Conservation (phyloP, 2,888 invertebrate genomes). For the Mythimna ferrago region DNA sequence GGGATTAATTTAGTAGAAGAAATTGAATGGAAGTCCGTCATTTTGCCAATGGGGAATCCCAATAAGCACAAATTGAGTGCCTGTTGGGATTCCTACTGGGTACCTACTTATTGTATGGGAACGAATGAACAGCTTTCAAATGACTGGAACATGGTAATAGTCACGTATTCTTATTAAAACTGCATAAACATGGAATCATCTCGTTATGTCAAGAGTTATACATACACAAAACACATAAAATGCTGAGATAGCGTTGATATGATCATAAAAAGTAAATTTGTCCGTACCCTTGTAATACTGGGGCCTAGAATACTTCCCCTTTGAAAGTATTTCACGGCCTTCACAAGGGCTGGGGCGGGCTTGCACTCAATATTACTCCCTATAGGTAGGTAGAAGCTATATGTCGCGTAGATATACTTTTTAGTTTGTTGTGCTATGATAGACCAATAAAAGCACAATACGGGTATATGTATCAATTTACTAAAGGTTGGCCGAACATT, state of each 20-base stretch:
- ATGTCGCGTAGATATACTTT: constrained; percentile 4
- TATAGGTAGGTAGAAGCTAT: constrained; percentile 22
- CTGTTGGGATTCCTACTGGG: too few relatives aligned
- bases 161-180: constrained; percentile 36
- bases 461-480: constrained; percentile 2
- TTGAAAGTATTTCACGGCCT: constrained; percentile 65
- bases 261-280: constrained; percentile 71
- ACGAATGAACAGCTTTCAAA: neutral
- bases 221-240: constrained; percentile 58
- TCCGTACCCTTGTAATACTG: constrained; percentile 66
- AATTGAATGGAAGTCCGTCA: neutral
- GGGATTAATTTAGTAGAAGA: neutral
- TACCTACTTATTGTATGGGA: neutral
- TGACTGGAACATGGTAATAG: neutral
- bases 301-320: constrained; percentile 64
- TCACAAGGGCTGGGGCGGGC: constrained; percentile 64
- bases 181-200: constrained; percentile 18
- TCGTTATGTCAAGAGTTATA: constrained; percentile 28
- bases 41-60: neutral
- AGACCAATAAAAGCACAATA: neutral
- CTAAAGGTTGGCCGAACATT: neutral
- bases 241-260: constrained; percentile 64
- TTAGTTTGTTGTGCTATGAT: constrained; percentile 23
- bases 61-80: neutral
- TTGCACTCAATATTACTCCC: constrained; percentile 60